Evolutionary conservation across 2,113 vertebrate genomes (phyloP).

Genomic region (Trichomycterus rosablanca): DNA sequence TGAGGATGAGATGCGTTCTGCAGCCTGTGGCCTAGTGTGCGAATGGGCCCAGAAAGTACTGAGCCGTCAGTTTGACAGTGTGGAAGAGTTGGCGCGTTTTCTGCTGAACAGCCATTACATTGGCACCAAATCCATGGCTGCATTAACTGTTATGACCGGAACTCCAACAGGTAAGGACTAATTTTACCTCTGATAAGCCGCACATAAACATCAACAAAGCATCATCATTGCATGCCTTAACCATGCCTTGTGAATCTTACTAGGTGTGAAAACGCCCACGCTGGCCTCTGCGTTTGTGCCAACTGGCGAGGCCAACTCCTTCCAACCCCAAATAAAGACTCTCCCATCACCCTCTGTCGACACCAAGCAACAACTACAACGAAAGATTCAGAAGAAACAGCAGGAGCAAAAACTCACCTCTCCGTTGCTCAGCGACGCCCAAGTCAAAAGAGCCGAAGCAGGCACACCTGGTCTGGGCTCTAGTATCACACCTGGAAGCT

Average conservation of each 20-base stretch:
- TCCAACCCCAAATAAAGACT: constrained; percentile 83
- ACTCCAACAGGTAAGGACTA: constrained; percentile 74
- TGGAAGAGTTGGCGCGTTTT: constrained; percentile 82
- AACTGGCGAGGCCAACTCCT: constrained; percentile 80
- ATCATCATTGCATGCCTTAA: no score
- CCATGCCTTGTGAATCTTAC: constrained; percentile 8
- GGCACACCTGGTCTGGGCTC: constrained; percentile 60
- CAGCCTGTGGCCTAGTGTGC: constrained; percentile 79
- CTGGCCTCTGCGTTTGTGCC: constrained; percentile 82
- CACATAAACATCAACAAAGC: no score
- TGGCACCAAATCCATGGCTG: constrained; percentile 93
- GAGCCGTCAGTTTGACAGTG: constrained; percentile 81
- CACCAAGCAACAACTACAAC: constrained; percentile 83
- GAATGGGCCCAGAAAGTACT: constrained; percentile 97
- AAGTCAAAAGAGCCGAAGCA: constrained; percentile 72
- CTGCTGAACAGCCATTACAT: constrained; percentile 97
- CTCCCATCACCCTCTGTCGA: constrained; percentile 78
- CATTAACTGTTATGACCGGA: constrained; percentile 86
- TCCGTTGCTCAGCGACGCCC: constrained; percentile 75
- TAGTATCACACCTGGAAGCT: constrained; percentile 74
- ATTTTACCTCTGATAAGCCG: neutral
- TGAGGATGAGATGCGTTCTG: constrained; percentile 80
- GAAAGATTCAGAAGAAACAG: constrained; percentile 87
- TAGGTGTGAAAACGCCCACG: constrained; percentile 79
- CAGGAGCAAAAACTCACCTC: constrained; percentile 84